A percentile compares a stretch with the other conserved stretches of the same genome.
These are phyloP conservation scores for Ophonus ardosiacus DNA, from an alignment of 2,888 invertebrate genomes.

Conservation along the genomic window DNA sequence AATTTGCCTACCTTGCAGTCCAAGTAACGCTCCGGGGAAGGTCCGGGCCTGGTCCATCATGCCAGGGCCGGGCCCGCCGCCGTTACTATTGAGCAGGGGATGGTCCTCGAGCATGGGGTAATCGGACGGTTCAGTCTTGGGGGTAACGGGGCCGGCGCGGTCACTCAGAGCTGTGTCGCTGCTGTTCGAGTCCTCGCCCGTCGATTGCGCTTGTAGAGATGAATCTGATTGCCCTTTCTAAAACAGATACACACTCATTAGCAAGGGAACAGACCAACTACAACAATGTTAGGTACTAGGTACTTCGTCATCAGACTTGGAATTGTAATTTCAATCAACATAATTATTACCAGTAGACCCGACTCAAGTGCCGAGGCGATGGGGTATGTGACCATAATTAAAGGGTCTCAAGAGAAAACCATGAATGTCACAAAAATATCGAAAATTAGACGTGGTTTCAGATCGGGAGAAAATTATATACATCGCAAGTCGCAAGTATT, in stretches of 20 bases:
- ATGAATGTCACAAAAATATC: no score
- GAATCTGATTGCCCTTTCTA: conserved; percentile 79
- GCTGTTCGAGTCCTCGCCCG: conserved; percentile 90
- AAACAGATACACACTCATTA: not conserved
- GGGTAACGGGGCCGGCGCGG: conserved; percentile 81
- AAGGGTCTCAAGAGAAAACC: no score
- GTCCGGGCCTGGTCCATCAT: conserved; percentile 83
- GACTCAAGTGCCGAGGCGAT: no score
- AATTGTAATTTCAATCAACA: no score
- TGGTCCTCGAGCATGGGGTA: conserved; percentile 82
- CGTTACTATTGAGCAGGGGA: conserved; percentile 81
- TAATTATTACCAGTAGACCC: no score
- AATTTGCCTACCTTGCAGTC: conserved; percentile 84
- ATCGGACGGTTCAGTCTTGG: conserved; percentile 87
- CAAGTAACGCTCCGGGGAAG: conserved; percentile 88
- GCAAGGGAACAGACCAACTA: not conserved
- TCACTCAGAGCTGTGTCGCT: conserved; percentile 89
- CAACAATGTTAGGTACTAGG: not conserved
- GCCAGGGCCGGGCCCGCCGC: conserved; percentile 74
- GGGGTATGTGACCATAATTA: no score
- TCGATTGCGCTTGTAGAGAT: conserved; percentile 82
- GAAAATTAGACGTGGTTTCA: no score
- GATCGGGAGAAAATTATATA: no score
- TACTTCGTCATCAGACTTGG: no score
- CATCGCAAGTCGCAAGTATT: no score